These are phyloP conservation scores for Scaptomyza hsui DNA, from an alignment of 1,140 invertebrate species.

Conservation along the genomic window DNA sequence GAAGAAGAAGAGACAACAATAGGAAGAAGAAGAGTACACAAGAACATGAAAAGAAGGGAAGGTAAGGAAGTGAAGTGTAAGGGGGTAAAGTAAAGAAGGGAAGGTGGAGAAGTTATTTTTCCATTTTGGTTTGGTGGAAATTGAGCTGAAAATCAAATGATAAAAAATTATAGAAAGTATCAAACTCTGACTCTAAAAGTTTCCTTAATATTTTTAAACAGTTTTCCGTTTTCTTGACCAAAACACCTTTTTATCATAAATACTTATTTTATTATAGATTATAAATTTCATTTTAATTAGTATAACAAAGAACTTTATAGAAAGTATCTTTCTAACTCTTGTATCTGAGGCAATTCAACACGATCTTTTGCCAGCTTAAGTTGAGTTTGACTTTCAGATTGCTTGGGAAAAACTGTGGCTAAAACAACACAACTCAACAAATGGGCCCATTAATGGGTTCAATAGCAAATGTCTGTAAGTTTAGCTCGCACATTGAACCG, in stretches of 20 bases:
- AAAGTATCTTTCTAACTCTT: not conserved
- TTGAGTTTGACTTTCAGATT: constrained; percentile 51
- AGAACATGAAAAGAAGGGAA: not conserved
- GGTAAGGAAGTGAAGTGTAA: no score
- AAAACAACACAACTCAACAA: no score
- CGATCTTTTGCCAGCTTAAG: not conserved
- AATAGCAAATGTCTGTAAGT: constrained; percentile 62
- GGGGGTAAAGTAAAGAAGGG: not conserved
- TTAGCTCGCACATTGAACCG: constrained; percentile 32
- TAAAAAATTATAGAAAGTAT: not conserved
- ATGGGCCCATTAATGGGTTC: constrained; percentile 71
- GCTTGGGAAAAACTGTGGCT: constrained; percentile 43
- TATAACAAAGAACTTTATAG: no score
- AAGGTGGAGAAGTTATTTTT: not conserved
- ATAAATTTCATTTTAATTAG: no score
- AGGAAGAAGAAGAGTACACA: no score
- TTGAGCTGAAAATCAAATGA: no score
- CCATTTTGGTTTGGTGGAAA: no score
- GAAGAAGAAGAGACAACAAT: constrained; percentile 11
- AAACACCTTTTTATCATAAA: no score
- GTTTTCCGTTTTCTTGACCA: no score
- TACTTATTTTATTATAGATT: no score
- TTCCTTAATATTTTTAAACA: no score
- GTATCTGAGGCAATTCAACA: constrained; percentile 6
- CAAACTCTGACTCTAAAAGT: no score